These are phyloP conservation scores for Gracilinanus agilis DNA, from an alignment of 2,113 vertebrate species.

Conservation along the genomic window DNA sequence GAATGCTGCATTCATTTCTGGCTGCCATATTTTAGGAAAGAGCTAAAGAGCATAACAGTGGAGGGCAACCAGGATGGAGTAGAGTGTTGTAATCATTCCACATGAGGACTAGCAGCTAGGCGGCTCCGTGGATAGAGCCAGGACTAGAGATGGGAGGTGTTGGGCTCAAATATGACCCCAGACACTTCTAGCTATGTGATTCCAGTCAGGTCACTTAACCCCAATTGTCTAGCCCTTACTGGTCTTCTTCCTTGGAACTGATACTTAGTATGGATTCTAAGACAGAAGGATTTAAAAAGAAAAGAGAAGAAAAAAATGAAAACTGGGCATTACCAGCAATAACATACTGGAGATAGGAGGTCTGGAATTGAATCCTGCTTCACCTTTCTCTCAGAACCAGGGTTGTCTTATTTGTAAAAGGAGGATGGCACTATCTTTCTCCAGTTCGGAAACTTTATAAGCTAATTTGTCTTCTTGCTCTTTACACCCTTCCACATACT, in stretches of 20 bases:
- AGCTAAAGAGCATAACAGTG: neutral
- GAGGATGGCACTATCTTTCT: neutral
- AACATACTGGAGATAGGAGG: neutral
- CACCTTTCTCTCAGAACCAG: neutral
- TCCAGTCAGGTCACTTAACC: too few relatives aligned
- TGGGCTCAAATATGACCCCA: too few relatives aligned
- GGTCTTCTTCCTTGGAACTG: too few relatives aligned
- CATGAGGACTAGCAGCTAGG: neutral
- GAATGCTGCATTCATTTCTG: neutral
- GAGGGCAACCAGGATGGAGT: neutral
- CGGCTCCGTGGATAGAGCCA: neutral
- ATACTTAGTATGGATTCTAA: too few relatives aligned
- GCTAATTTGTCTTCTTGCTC: neutral
- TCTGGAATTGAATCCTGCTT: neutral
- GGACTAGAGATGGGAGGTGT: too few relatives aligned
- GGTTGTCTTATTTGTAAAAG: neutral
- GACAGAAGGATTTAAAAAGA: too few relatives aligned
- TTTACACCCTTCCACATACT: neutral
- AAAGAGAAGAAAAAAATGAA: too few relatives aligned
- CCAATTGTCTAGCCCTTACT: too few relatives aligned
- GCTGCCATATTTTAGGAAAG: neutral
- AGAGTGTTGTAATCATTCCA: neutral
- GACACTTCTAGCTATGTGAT: too few relatives aligned
- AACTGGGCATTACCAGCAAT: too few relatives aligned
- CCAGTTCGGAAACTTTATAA: neutral